Evolutionary conservation across 2,113 vertebrate genomes (phyloP).

Genomic region (Daphoenositta chrysoptera): DNA sequence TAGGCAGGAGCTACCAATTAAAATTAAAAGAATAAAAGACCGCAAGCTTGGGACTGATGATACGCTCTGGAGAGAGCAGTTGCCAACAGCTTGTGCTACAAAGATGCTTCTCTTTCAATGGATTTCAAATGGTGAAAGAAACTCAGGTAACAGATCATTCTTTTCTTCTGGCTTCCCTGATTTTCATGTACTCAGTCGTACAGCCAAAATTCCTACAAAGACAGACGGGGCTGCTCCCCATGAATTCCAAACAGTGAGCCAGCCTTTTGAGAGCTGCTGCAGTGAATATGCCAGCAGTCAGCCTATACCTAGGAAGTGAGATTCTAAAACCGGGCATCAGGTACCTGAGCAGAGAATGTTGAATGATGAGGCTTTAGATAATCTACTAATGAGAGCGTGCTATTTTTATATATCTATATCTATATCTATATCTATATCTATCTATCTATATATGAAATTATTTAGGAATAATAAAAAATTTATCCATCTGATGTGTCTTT

Average conservation of each 20-base stretch:
- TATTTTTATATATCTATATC: not conserved
- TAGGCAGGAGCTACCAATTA: slow-evolving; percentile 67
- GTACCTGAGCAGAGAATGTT: not conserved
- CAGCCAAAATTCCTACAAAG: slow-evolving; percentile 58
- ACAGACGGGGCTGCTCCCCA: not conserved
- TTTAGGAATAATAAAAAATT: not conserved
- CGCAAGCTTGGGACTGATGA: slow-evolving; percentile 30
- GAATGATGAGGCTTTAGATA: not conserved
- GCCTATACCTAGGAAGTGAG: not conserved
- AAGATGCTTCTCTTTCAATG: slow-evolving; percentile 50
- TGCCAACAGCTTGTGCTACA: slow-evolving; percentile 60
- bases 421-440: not conserved
- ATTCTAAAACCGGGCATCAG: not conserved
- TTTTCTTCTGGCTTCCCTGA: slow-evolving; percentile 54
- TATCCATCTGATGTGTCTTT: not conserved
- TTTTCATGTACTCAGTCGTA: slow-evolving; percentile 36
- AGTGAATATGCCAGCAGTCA: slow-evolving; percentile 28
- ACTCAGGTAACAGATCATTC: slow-evolving; percentile 52
- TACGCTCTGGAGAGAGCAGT: slow-evolving; percentile 45
- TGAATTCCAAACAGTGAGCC: slow-evolving; percentile 32
- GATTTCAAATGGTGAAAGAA: slow-evolving; percentile 58
- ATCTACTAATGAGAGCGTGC: not conserved
- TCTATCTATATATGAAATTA: not conserved
- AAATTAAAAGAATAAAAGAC: slow-evolving; percentile 61
- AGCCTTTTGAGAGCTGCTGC: slow-evolving; percentile 24